phyloP scores from a whole-genome alignment of 2,888 invertebrate species.

The Eupithecia exiguata region DNA sequence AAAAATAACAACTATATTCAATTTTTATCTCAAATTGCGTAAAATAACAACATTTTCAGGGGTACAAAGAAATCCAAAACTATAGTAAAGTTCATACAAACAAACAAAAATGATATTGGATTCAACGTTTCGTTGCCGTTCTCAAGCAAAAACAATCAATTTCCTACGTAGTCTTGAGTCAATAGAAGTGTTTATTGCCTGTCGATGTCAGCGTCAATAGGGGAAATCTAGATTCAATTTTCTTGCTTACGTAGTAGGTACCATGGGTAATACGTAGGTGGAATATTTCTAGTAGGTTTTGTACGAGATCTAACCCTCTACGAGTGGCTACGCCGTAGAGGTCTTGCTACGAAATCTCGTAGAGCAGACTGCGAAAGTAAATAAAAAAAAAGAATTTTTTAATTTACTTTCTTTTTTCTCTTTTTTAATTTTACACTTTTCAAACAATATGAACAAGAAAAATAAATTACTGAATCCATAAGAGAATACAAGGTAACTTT shows the following conservation, averaged over 20 bases:
- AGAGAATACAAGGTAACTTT: too few species aligned
- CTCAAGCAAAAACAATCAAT: slow-evolving; percentile 2
- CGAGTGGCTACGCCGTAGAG: background rate
- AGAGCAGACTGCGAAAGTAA: background rate
- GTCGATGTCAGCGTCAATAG: background rate
- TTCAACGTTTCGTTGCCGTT: background rate
- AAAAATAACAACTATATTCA: too few species aligned
- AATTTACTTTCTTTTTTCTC: too few species aligned
- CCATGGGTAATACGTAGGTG: too few species aligned
- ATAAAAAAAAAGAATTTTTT: too few species aligned
- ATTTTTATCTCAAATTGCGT: too few species aligned
- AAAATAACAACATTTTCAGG: background rate
- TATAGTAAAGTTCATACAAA: background rate
- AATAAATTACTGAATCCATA: too few species aligned
- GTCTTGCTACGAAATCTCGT: background rate
- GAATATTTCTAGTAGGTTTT: too few species aligned
- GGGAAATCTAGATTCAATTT: background rate
- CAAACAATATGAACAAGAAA: too few species aligned
- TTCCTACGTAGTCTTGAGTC: background rate
- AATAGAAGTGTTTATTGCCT: slow-evolving; percentile 2
- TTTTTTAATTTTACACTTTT: too few species aligned
- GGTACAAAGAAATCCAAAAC: background rate
- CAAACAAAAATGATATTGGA: background rate
- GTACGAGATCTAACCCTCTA: background rate
- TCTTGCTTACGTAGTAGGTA: background rate